These are phyloP conservation scores for Atta colombica DNA, from an alignment of 1,140 invertebrate species.

Conservation along the genomic window DNA sequence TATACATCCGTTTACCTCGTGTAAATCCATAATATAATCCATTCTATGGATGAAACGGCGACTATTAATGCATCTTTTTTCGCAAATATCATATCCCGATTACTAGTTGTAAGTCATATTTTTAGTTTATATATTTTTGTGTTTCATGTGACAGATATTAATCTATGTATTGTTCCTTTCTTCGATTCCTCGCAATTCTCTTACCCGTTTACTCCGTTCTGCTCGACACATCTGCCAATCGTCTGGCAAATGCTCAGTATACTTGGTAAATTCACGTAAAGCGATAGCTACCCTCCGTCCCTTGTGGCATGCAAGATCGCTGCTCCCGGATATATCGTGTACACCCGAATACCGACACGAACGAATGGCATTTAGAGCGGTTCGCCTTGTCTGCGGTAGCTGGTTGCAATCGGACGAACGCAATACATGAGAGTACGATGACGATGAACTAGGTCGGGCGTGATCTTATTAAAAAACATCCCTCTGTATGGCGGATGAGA, in stretches of 20 bases:
- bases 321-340: slow-evolving; percentile 37
- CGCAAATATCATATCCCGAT: slow-evolving; percentile 25
- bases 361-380: slow-evolving; percentile 48
- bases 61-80: neutral
- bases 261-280: slow-evolving; percentile 11
- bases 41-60: neutral
- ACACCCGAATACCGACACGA: slow-evolving; percentile 34
- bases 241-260: neutral
- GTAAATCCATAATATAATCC: slow-evolving; percentile 60
- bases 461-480: slow-evolving; percentile 76
- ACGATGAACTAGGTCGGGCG: slow-evolving; percentile 25
- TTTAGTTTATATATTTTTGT: neutral
- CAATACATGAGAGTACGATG: slow-evolving; percentile 14
- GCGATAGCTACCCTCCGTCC: slow-evolving; percentile 6
- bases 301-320: slow-evolving; percentile 24
- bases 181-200: neutral
- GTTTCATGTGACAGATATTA: neutral
- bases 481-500: slow-evolving; percentile 44
- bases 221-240: slow-evolving; percentile 23
- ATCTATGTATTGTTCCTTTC: neutral
- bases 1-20: neutral
- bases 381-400: slow-evolving; percentile 25
- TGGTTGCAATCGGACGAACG: neutral
- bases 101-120: too few species aligned
- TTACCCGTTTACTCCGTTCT: neutral